Evolutionary conservation across 2,113 vertebrate genomes (phyloP).

Genomic region (Perca schrenkii): DNA sequence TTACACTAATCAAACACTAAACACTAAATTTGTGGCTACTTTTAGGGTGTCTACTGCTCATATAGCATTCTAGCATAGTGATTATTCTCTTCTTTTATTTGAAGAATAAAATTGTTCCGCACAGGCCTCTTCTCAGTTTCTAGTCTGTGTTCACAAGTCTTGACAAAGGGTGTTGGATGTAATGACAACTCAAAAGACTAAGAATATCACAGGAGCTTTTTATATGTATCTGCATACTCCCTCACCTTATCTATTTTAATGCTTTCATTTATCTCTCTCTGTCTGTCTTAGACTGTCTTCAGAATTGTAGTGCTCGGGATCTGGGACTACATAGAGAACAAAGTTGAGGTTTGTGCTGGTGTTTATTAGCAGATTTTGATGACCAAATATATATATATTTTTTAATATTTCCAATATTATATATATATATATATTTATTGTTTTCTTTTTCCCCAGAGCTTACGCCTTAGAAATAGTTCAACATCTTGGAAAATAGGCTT

Average conservation of each 20-base stretch:
- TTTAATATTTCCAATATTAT: background rate
- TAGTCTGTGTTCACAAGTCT: conserved; percentile 17
- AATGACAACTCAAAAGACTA: conserved; percentile 48
- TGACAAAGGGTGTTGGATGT: conserved; percentile 41
- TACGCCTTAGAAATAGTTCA: background rate
- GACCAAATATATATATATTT: background rate
- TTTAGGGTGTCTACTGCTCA: background rate
- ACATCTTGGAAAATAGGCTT: background rate
- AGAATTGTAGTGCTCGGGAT: conserved; percentile 97
- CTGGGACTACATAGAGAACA: conserved; percentile 99
- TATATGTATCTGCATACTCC: conserved; percentile 15
- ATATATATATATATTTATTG: too few relatives aligned
- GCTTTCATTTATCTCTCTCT: conserved; percentile 57
- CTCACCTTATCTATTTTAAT: conserved; percentile 50
- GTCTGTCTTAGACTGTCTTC: conserved; percentile 90
- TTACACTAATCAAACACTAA: background rate
- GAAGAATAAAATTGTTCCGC: background rate
- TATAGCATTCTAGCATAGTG: background rate
- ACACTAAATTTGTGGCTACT: conserved; percentile 4
- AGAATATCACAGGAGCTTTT: conserved; percentile 45
- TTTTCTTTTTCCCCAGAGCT: background rate
- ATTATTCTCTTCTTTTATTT: background rate
- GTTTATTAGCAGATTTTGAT: background rate
- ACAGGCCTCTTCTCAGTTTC: conserved; percentile 7
- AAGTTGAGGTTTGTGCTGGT: conserved; percentile 92